Base-by-base conservation (phyloP, 2,888 invertebrate species). In the Drosophila formosana region DNA sequence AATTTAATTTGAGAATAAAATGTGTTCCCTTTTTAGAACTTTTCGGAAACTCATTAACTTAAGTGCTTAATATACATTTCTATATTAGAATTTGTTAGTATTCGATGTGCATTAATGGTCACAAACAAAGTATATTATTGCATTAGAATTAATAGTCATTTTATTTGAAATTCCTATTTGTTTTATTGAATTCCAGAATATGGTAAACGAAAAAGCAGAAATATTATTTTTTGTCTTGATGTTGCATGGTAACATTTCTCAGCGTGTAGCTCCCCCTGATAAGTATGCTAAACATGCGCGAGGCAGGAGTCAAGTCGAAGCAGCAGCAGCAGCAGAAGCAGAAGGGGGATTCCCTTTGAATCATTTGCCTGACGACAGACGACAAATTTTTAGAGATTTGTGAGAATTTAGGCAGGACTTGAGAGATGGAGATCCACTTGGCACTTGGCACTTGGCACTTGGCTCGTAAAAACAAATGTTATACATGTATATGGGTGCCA, bases 331-430 rank as follows among this genome's bases (percentile, higher is more conserved):
- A 18, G 18, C 18, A 18, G 18, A 18, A 18, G 18, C 18, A 2
- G 18, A 18, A 4, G 23, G 18, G 34, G 13, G 11, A 13, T 43
- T 28, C 18, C 45, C 32, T 55, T 55, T 53, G 25, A 49, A 28
- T 47, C 30, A 37, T 34, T 68, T 18, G 52, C 41, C 18, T 32
- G 45, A 60, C 30, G 90, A 90, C 90, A 90, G 78, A 71, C 75
- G 71, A 87, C 88, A 90, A 89, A 90, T 90, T 91, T 90, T 87
- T 83, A 88, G 78, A 83, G 90, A 89, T 83, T 85, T 89, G 88
- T 86, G 82, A 88, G 87, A 81, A 80, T 87, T 88, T 82, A 41
- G 76, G 65, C 74, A 67, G 72, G 72, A 45, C 18, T 50, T 11
- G 25, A 32, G 32, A 39, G 30, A n/a, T 13, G 39, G 13, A 56